Base-by-base conservation (phyloP, 2,888 invertebrate genomes). In the Coenonympha glycerion region DNA sequence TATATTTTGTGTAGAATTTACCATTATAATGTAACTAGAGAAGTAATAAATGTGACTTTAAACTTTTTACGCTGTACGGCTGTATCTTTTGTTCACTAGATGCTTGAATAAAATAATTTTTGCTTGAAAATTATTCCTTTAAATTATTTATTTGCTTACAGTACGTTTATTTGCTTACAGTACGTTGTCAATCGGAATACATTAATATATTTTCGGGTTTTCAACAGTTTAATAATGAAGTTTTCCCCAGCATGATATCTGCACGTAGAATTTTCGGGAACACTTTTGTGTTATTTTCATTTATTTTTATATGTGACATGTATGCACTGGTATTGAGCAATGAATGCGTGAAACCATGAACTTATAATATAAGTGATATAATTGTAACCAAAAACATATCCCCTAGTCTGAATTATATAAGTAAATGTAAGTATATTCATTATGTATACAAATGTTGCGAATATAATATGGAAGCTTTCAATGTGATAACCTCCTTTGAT, bases 1-100 rank as follows among this genome's bases (percentile, higher is more conserved):
- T 62, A 34, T 52, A 31, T 42, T 55, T 57, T 66, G 63, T 37
- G 60, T 64, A 69, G 65, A 71, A 63, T 69, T 70, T 67, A 72
- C 71, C 57, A 52, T 67, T 68, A 73, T 31, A 34, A 24, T 39
- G 66, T 66, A 62, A 59, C 58, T 76, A 79, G 68, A 69, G 57
- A 61, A 75, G 69, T 87, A 86, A 86, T 85, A 83, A 85, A 83
- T 87, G 86, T 87, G 85, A 87, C 87, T 86, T 71, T 83, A 73
- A 68, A 65, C 71, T 59, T 50, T 54, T 59, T 58, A 28, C 57
- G 64, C 63, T 69, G 67, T 61, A 62, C 49, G 52, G 15, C 60
- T 62, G 9, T 59, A 42, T 60, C 47, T 34, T 48, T 36, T 36
- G 41, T 16, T 28, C 28, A 16, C 15, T 42, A 8, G n/a, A 31